A percentile compares a stretch with the other conserved stretches of the same genome.
Conservation (phyloP, 2,797 vertebrate species). For the Mus spretus region DNA sequence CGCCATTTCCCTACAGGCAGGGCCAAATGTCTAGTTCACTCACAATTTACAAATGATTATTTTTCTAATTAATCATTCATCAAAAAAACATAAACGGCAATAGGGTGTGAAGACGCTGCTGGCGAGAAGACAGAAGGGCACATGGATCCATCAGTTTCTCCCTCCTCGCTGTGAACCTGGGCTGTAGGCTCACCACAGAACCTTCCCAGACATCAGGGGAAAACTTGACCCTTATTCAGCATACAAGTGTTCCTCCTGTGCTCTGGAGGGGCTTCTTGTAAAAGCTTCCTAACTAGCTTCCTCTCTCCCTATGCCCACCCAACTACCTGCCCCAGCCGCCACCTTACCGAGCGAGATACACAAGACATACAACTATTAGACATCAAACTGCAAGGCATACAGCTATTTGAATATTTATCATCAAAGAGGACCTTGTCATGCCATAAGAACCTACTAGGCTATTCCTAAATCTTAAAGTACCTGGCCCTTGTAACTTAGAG, state of each 20-base stretch:
- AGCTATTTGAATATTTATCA: not conserved
- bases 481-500: not conserved
- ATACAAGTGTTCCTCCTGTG: not conserved
- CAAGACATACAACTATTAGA: not conserved
- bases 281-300: not conserved
- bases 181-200: not conserved
- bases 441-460: not conserved
- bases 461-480: slow-evolving; percentile 9
- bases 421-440: not conserved
- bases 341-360: not conserved
- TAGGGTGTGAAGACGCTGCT: slow-evolving; percentile 86
- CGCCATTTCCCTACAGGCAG: slow-evolving; percentile 88
- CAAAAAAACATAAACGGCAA: slow-evolving; percentile 90
- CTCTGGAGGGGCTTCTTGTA: not conserved
- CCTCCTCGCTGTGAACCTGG: not conserved
- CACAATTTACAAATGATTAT: slow-evolving; percentile 90
- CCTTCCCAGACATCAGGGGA: not conserved
- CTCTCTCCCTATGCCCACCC: not conserved
- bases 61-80: slow-evolving; percentile 94
- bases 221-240: not conserved
- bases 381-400: not conserved
- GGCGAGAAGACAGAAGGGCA: slow-evolving; percentile 83
- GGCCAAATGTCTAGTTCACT: slow-evolving; percentile 90
- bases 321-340: not conserved
- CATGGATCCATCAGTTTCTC: slow-evolving; percentile 89